These are phyloP conservation scores for Seriola quinqueradiata DNA, from an alignment of 2,113 vertebrate species.

Conservation along the genomic window DNA sequence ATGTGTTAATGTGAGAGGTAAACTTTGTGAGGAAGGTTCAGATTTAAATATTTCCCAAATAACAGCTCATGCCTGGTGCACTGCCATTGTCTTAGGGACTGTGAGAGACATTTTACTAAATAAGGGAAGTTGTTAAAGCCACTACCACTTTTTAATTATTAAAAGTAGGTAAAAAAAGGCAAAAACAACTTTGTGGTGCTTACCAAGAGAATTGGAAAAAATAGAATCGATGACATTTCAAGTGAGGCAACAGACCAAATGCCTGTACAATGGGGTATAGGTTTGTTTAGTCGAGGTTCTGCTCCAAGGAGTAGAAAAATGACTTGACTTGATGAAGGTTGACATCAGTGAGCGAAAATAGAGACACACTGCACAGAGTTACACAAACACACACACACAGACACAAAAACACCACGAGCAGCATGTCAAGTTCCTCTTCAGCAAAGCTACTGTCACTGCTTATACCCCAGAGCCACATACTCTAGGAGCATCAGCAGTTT, in stretches of 20 bases:
- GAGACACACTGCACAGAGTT: constrained; percentile 6
- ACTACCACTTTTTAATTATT: neutral
- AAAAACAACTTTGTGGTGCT: neutral
- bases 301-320: constrained; percentile 31
- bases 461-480: constrained; percentile 54
- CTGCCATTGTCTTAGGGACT: neutral
- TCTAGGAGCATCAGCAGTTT: constrained; percentile 71
- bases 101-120: neutral
- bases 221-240: constrained; percentile 16
- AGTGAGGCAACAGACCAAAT: constrained; percentile 42
- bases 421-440: constrained; percentile 58
- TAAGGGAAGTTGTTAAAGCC: neutral
- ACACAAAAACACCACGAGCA: constrained; percentile 35
- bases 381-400: constrained; percentile 17
- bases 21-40: neutral
- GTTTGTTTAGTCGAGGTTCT: constrained; percentile 42
- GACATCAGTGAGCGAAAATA: constrained; percentile 49
- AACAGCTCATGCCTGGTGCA: neutral
- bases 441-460: constrained; percentile 60
- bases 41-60: neutral
- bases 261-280: constrained; percentile 3
- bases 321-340: constrained; percentile 50
- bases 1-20: neutral
- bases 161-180: neutral
- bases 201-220: neutral